A percentile compares a stretch with the other conserved stretches of the same genome.
These are phyloP conservation scores for Anagyrus pseudococci DNA, from an alignment of 2,888 invertebrate species.

Conservation along the genomic window DNA sequence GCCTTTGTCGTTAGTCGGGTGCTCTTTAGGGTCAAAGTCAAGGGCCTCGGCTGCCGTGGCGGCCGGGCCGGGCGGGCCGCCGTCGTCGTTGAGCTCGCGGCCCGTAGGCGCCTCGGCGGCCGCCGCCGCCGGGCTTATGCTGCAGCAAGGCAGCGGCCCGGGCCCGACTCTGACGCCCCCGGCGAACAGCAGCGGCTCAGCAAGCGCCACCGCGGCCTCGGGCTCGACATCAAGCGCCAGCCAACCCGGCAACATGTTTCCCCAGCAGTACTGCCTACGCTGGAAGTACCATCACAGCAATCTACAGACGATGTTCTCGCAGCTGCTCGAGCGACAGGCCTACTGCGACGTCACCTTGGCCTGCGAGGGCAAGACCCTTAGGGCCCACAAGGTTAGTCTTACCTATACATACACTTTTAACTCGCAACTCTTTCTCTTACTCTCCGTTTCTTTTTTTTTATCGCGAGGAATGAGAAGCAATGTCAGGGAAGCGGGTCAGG, in stretches of 20 bases:
- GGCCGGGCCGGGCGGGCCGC: constrained; percentile 4
- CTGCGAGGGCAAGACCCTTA: constrained; percentile 80
- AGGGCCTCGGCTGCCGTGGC: constrained; percentile 21
- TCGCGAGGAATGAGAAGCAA: not conserved
- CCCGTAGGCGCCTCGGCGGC: not conserved
- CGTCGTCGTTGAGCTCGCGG: not conserved
- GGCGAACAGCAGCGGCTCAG: constrained; percentile 37
- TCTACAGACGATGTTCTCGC: constrained; percentile 88
- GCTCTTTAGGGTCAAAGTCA: no score
- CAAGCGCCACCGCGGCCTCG: not conserved
- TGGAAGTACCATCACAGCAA: constrained; percentile 95
- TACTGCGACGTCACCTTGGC: constrained; percentile 91
- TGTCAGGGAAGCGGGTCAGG: no score
- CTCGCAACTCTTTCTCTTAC: not conserved
- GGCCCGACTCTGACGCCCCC: constrained; percentile 47
- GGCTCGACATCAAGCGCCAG: constrained; percentile 2
- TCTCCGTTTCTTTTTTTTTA: not conserved
- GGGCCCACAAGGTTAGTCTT: constrained; percentile 71
- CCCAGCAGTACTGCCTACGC: constrained; percentile 89
- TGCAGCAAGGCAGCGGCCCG: constrained; percentile 54
- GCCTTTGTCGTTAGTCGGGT: no score
- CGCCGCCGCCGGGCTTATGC: constrained; percentile 43
- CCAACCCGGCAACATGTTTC: constrained; percentile 71
- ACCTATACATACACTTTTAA: not conserved
- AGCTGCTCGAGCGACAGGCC: constrained; percentile 83